Base-by-base conservation (phyloP, 2,797 vertebrate species). In the Ptychadena robeensis region DNA sequence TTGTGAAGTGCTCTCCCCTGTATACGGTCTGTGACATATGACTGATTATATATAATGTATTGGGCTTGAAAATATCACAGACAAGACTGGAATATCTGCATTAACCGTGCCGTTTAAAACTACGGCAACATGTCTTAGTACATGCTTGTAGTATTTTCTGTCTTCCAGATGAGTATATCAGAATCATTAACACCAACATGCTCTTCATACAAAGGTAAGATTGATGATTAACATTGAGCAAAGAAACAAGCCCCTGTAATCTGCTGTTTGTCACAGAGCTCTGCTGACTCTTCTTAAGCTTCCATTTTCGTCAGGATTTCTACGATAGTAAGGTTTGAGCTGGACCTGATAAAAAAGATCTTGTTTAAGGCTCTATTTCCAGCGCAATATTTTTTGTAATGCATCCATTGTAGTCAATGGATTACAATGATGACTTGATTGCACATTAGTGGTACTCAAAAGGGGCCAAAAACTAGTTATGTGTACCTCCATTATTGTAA, bases 71-170 rank as follows among this genome's bases (percentile, higher is more conserved):
- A 71, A 70, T 80, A 27, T 71, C 31, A 61, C 63, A n/a, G 65
- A 61, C n/a, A n/a, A 38, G 63, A 71, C 34, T 80, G 53, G 79
- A 73, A 34, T 37, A 57, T 71, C 34, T 27, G 32, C 53, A 68
- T 30, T 68, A 79, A 9, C 27, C 37, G 64, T 57, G 37, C 44
- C 14, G 8, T 57, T 68, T 48, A 79, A 69, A 79, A 38, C 30
- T 10, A 63, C 48, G 61, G 12, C 71, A 44, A 40, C 9, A 79
- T 9, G 27, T 71, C 32, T 80, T 71, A n/a, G n/a, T n/a, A n/a
- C n/a, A n/a, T n/a, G n/a, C n/a, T n/a, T n/a, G n/a, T 32, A 69
- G 8, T 70, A 70, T 80, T 80, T 61, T 63, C 53, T 70, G 68
- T 38, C 57, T 65, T 69, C 31, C 31, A 25, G 38, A 69, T 69